Evolutionary conservation across 2,113 vertebrate genomes (phyloP).

Genomic region (Sitta europaea): DNA sequence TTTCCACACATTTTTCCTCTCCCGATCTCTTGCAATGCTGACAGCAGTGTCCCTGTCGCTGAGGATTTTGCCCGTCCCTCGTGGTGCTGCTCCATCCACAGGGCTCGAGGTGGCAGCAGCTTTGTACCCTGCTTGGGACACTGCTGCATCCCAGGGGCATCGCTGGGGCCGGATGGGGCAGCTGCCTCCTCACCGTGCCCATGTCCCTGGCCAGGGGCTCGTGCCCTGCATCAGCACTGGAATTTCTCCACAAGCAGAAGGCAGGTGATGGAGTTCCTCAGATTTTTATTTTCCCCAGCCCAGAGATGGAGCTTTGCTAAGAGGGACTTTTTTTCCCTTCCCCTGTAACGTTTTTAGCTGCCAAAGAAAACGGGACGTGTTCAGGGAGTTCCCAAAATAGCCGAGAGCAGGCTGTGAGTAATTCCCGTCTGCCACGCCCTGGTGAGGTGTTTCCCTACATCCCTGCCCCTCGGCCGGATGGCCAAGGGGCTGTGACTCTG

Average conservation of each 20-base stretch:
- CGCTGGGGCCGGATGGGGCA: background rate
- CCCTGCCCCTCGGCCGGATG: fast-evolving
- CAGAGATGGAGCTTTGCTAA: background rate
- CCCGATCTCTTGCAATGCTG: fast-evolving
- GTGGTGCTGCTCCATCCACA: fast-evolving
- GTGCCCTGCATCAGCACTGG: fast-evolving
- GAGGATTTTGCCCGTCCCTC: fast-evolving
- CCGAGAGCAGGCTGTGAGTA: background rate
- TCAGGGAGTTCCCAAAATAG: constrained; percentile 14
- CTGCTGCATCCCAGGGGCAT: background rate
- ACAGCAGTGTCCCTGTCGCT: fast-evolving
- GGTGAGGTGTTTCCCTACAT: background rate
- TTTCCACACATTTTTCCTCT: background rate
- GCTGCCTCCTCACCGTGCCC: background rate
- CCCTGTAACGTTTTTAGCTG: background rate
- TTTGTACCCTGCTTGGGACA: background rate
- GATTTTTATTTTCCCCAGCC: background rate
- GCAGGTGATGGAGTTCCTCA: background rate
- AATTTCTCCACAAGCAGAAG: fast-evolving
- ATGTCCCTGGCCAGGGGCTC: fast-evolving
- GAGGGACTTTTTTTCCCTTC: background rate
- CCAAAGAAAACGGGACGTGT: constrained; percentile 6
- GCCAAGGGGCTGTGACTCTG: background rate
- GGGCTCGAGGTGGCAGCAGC: fast-evolving
- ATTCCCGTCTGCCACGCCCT: background rate